Conservation (phyloP, 53 echinoderm and acorn worm genomes). For the Actinopyga echinites region DNA sequence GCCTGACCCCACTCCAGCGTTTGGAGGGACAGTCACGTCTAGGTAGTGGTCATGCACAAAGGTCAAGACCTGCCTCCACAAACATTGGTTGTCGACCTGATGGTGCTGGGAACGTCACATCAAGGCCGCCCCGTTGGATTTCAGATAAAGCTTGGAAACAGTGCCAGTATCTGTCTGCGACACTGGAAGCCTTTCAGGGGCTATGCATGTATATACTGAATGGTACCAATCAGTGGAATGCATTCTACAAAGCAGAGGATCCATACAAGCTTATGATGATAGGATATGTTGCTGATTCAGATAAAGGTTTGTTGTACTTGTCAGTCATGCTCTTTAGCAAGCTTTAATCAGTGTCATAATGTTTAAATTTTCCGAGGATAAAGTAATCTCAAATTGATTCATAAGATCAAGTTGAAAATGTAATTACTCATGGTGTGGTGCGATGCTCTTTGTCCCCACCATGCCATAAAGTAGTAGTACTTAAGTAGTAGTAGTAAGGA, state of each 20-base stretch:
- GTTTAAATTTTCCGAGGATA: too few species aligned
- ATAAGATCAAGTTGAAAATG: too few species aligned
- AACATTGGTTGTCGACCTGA: slow-evolving; percentile 31
- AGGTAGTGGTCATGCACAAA: slow-evolving; percentile 57
- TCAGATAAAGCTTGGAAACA: slow-evolving; percentile 94
- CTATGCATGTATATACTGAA: slow-evolving; percentile 92
- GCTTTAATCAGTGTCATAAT: too few species aligned
- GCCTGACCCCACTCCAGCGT: slow-evolving; percentile 92
- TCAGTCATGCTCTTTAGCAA: background rate
- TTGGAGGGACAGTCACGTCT: slow-evolving; percentile 72
- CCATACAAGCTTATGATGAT: slow-evolving; percentile 67
- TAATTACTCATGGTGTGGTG: too few species aligned
- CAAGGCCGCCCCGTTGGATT: slow-evolving; percentile 89
- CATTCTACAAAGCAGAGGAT: slow-evolving; percentile 70
- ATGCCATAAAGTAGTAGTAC: too few species aligned
- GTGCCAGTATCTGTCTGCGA: slow-evolving; percentile 93
- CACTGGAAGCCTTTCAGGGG: slow-evolving; percentile 71
- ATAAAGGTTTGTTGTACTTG: background rate
- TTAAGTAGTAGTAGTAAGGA: too few species aligned
- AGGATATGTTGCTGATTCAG: background rate
- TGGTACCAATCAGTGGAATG: slow-evolving; percentile 76
- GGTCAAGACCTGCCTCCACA: slow-evolving; percentile 54
- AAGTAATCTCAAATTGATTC: too few species aligned
- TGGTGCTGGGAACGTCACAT: slow-evolving; percentile 59
- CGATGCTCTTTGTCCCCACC: too few species aligned